Base-by-base conservation (phyloP, 2,888 invertebrate species). In the Pteria penguin region DNA sequence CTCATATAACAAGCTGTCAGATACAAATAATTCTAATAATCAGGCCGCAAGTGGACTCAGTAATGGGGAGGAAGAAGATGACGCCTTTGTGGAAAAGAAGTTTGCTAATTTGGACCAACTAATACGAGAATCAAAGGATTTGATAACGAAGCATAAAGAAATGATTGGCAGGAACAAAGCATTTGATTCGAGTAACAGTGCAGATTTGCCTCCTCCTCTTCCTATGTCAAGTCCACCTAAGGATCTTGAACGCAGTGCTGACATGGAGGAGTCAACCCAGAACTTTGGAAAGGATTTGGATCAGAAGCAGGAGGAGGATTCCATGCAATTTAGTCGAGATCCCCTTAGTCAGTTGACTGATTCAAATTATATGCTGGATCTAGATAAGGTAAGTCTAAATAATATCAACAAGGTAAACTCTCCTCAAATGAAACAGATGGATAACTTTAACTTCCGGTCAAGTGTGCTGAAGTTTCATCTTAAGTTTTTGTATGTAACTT, bases 81-180 rank as follows among this genome's bases (percentile, higher is more conserved):
- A 79, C n/a, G 78, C 80, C 57, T 79, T 76, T 33, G 76, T 84
- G 22, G 76, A 82, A 45, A 75, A 85, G 55, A 84, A 78, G 62
- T 84, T 85, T 77, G 82, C 84, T 1, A 84, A 82, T 63, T 67
- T 84, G 5, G 85, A 85, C 58, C 78, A 80, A 62, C 73, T 85
- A 22, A 85, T 85, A 18, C 76, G 72, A 68, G 84, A 85, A 71
- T 85, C 85, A 11, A 81, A 82, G 75, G 81, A 76, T 62, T 72
- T 85, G 2, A 84, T 85, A 45, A 82, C 80, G 1, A 78, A 80
- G 27, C 85, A 85, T 66, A 85, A 85, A 75, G 75, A 80, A 29
- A 74, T 85, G 29, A 81, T 85, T n/a, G 78, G 77, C 45, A 85
- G 82, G 67, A 82, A 83, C 57, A 83, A 82, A 63, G 72, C 78